Percentiles rank a stretch among this genome's conserved stretches.
Conservation (phyloP, 2,113 vertebrate genomes). For the Channa maculata region DNA sequence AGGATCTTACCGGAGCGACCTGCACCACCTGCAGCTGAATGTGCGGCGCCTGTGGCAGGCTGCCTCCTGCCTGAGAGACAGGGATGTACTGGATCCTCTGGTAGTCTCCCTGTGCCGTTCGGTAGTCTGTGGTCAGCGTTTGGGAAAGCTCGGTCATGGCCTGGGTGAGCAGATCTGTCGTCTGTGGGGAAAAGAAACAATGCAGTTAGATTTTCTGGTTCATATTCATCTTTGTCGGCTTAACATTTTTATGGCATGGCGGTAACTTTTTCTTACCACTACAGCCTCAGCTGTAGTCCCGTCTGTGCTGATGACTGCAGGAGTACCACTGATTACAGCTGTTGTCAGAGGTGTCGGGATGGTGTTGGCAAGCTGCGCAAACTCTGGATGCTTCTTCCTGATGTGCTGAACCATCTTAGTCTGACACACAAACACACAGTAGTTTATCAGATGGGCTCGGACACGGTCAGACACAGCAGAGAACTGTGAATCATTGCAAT, state of each 20-base stretch:
- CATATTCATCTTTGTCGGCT: background rate
- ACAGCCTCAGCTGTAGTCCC: slow-evolving; percentile 89
- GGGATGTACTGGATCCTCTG: slow-evolving; percentile 99
- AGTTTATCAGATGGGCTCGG: background rate
- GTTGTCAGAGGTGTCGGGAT: slow-evolving; percentile 88
- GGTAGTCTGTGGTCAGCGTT: slow-evolving; percentile 94
- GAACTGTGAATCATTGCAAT: background rate
- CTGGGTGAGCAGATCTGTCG: slow-evolving; percentile 96
- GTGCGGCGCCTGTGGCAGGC: slow-evolving; percentile 91
- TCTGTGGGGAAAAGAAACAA: slow-evolving; percentile 79
- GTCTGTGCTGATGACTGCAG: slow-evolving; percentile 89
- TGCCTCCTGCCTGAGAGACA: slow-evolving; percentile 88
- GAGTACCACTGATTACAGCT: slow-evolving; percentile 89
- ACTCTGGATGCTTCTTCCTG: slow-evolving; percentile 96
- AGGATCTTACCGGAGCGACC: slow-evolving; percentile 89
- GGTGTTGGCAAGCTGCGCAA: slow-evolving; percentile 87
- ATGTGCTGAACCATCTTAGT: slow-evolving; percentile 99
- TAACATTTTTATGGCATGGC: too few relatives aligned
- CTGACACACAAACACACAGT: slow-evolving; percentile 71
- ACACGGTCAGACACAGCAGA: background rate
- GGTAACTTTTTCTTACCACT: slow-evolving; percentile 85
- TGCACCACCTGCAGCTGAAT: slow-evolving; percentile 98
- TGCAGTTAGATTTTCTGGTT: background rate
- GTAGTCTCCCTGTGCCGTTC: slow-evolving; percentile 93
- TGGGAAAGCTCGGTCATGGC: slow-evolving; percentile 99